Evolutionary conservation across 92 coral and sea anemone species (phyloP), one percentile per base, ranked within the genome.

Genomic region (Parazoanthus atlanticus): DNA sequence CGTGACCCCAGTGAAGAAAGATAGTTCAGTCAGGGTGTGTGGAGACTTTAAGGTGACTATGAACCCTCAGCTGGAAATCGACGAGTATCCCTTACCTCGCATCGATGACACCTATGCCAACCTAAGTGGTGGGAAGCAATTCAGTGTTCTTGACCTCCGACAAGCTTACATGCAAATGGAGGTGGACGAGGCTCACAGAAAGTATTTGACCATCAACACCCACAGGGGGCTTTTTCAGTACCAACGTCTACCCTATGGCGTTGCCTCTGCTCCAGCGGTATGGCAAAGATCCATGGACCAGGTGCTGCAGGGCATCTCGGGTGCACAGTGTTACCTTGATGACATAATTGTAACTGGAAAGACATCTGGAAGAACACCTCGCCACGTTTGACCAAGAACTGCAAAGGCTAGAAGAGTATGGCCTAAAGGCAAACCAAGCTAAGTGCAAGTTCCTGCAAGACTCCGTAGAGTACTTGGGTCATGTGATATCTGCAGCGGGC

Each of bases 31-130:
- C 29, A 70, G 91, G 13, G 93, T 91, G 26, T 88, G 93, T 52
- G 93, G 91, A 12, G 93, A 91, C 74, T 90, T 80, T 26, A 90
- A 90, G 54, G 93, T 90, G 52, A 90, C 93, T 1, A 36, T 91
- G 6, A 88, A 91, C 38, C 82, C 91, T n/a, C 46, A 17, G 30
- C n/a, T 90, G 29, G 83, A 79, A 79, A 74, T 80, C 12, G 80
- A 88, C 38, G 82, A 76, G 46, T 73, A 91, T 36, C 89, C 89
- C 32, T 74, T 88, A 30, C 84, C 83, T 31, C 84, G 88, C 64
- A 91, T 80, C 0, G 91, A 78, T 23, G 89, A 88, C 11, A 78
- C 88, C 38, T 86, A 85, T 72, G 86, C 89, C 6, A 90, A 81
- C 74, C 88, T 91, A 8, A 79, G 54, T 19, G 96, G 86, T 61